These are phyloP conservation scores for Noctua pronuba DNA, from an alignment of 2,888 invertebrate species.

Conservation along the genomic window DNA sequence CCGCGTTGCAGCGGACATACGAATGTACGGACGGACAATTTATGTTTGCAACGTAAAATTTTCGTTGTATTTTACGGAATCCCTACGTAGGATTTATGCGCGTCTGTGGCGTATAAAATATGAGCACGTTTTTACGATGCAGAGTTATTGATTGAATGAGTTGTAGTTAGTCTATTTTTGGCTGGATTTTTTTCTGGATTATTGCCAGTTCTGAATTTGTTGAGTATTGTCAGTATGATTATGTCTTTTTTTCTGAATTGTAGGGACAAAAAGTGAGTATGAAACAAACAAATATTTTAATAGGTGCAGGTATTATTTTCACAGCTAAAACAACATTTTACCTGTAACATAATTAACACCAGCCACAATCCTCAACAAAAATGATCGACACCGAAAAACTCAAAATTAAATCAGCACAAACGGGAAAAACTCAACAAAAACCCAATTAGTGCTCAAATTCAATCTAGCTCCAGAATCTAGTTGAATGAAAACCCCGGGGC, in stretches of 20 bases:
- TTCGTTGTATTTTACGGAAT: slow-evolving; percentile 69
- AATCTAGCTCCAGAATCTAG: slow-evolving; percentile 57
- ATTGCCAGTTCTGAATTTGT: slow-evolving; percentile 44
- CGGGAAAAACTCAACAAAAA: slow-evolving; percentile 27
- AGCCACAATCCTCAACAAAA: not conserved
- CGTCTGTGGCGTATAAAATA: slow-evolving; percentile 67
- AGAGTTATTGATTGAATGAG: slow-evolving; percentile 67
- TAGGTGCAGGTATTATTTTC: not conserved
- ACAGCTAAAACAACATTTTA: not conserved
- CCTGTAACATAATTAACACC: not conserved
- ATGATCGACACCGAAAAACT: not conserved
- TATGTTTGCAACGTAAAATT: slow-evolving; percentile 69
- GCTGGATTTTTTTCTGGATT: slow-evolving; percentile 41
- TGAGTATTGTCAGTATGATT: slow-evolving; percentile 5
- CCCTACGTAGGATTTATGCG: slow-evolving; percentile 70
- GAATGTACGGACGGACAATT: slow-evolving; percentile 60
- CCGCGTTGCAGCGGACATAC: slow-evolving; percentile 63
- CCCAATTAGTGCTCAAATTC: slow-evolving; percentile 54
- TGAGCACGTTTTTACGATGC: slow-evolving; percentile 72
- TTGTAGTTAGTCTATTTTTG: slow-evolving; percentile 56
- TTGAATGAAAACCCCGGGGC: slow-evolving; percentile 49
- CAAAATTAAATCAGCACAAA: slow-evolving; percentile 36
- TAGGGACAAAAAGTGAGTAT: no score
- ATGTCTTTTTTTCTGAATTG: not conserved
- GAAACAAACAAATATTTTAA: not conserved